Evolutionary conservation across 2,113 vertebrate species (phyloP).

Genomic region (Apistogramma diplotaenia): DNA sequence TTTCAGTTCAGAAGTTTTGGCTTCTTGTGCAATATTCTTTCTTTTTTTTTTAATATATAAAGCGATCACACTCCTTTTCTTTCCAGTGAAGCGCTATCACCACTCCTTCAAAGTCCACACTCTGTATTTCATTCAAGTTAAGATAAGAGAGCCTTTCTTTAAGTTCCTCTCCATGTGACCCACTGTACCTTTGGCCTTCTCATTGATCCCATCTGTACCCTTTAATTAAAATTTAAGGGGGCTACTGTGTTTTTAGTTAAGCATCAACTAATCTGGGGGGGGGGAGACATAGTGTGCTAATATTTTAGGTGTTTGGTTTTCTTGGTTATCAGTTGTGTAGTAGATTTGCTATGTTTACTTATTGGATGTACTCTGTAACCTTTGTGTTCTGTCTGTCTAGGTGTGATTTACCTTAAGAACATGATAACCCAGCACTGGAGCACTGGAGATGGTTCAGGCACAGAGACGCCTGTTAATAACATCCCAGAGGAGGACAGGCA

Average conservation of each 20-base stretch:
- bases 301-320: not conserved
- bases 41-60: not conserved
- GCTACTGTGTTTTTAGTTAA: no score
- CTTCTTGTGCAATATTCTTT: not conserved
- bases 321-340: not conserved
- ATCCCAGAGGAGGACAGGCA: constrained; percentile 95
- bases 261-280: not conserved
- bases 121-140: not conserved
- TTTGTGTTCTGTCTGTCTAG: constrained; percentile 62
- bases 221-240: not conserved
- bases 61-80: not conserved
- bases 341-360: not conserved
- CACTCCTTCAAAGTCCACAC: not conserved
- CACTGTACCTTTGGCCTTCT: not conserved
- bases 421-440: constrained; percentile 99
- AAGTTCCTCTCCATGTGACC: not conserved
- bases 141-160: not conserved
- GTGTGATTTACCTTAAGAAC: constrained; percentile 99
- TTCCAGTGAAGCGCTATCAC: not conserved
- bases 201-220: not conserved
- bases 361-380: not conserved
- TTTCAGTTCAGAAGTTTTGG: not conserved
- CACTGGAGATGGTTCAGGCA: constrained; percentile 84
- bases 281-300: not conserved
- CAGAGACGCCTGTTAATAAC: constrained; percentile 87